Conservation (phyloP, 2,888 invertebrate genomes). For the Koerneria pararmatus region DNA sequence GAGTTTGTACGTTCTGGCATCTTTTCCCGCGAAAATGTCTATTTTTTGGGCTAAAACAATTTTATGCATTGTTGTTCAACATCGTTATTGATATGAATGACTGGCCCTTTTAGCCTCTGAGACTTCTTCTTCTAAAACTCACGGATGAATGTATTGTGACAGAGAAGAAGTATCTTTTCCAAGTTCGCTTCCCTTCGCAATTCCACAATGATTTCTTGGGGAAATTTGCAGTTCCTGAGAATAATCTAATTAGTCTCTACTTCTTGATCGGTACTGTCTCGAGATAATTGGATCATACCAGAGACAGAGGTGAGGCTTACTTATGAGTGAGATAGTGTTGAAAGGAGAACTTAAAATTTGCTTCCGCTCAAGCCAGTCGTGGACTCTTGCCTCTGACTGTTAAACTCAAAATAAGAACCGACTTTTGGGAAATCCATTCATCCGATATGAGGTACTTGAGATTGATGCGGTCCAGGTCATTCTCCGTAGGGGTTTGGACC, state of each 20-base stretch:
- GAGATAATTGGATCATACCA: no score
- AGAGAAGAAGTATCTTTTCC: slow-evolving; percentile 38
- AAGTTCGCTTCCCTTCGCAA: slow-evolving; percentile 32
- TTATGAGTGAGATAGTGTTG: no score
- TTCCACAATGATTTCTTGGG: slow-evolving; percentile 31
- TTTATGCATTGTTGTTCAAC: neutral
- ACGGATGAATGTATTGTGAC: slow-evolving; percentile 41
- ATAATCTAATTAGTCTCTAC: neutral
- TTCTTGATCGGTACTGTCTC: no score
- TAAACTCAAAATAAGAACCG: no score
- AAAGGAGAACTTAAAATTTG: no score
- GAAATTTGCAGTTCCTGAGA: slow-evolving; percentile 28
- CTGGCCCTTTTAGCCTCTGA: no score
- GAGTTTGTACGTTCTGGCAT: slow-evolving; percentile 3
- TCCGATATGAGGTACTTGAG: slow-evolving; percentile 22
- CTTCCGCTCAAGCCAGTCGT: no score
- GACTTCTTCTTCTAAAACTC: no score
- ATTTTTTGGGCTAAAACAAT: slow-evolving; percentile 27
- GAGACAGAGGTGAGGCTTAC: no score
- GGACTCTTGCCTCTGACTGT: no score
- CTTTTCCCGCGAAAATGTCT: slow-evolving; percentile 24
- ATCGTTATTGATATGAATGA: neutral
- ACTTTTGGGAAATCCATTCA: slow-evolving; percentile 40
- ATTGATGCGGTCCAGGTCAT: slow-evolving; percentile 1
- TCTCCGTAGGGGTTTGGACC: slow-evolving; percentile 1